Evolutionary conservation across 2,888 invertebrate genomes (phyloP).

Genomic region (Caenorhabditis panamensis): DNA sequence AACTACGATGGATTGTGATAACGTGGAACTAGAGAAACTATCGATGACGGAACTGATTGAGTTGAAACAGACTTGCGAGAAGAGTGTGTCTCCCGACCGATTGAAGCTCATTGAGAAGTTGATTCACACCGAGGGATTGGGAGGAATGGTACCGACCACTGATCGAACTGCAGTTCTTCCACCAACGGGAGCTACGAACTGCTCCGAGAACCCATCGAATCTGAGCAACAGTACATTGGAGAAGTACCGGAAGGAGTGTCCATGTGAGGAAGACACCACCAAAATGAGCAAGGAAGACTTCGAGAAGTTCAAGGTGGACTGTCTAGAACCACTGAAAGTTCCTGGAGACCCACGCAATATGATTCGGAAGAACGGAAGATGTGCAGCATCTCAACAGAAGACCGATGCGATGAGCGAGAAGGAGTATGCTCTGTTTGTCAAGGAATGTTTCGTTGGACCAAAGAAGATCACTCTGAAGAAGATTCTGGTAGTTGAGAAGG

Average conservation of each 20-base stretch:
- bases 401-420: constrained; percentile 22
- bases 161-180: constrained; percentile 9
- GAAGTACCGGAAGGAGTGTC: constrained; percentile 39
- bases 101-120: constrained; percentile 22
- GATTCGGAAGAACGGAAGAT: constrained; percentile 29
- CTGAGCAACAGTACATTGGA: constrained; percentile 7
- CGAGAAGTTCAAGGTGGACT: constrained; percentile 28
- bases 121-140: constrained; percentile 12
- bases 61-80: constrained; percentile 30
- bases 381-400: constrained; percentile 16
- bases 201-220: constrained; percentile 23
- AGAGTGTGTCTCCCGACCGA: constrained; percentile 12
- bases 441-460: constrained; percentile 35
- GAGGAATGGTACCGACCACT: constrained; percentile 2
- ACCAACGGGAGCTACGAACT: constrained; percentile 27
- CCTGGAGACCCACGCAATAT: constrained; percentile 21
- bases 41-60: constrained; percentile 15
- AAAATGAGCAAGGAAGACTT: constrained; percentile 28
- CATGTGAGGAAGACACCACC: constrained; percentile 42
- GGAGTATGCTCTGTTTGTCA: constrained; percentile 31
- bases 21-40: constrained; percentile 18
- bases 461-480: constrained; percentile 20
- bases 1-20: constrained; percentile 20
- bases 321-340: constrained; percentile 25
- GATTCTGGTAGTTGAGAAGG: constrained; percentile 17